A percentile compares a stretch with the other conserved stretches of the same genome.
phyloP scores from a whole-genome alignment of 2,888 invertebrate genomes.

The Eilema sororculum region DNA sequence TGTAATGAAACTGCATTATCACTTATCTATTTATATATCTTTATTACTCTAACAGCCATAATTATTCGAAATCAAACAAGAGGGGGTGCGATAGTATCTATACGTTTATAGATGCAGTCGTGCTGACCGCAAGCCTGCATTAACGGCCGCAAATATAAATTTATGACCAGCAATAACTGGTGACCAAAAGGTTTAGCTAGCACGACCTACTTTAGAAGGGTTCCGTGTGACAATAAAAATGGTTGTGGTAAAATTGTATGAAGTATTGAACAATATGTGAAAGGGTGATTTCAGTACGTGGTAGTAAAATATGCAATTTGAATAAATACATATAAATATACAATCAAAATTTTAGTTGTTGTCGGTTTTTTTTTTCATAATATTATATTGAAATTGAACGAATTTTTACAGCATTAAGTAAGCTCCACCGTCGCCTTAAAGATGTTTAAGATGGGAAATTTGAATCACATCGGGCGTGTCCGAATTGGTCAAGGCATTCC shows the following conservation, averaged over 20 bases:
- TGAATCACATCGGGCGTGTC: no score
- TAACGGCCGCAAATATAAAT: conserved; percentile 78
- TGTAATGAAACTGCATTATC: no score
- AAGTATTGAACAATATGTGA: conserved; percentile 21
- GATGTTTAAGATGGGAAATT: no score
- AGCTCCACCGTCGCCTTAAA: no score
- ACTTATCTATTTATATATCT: background rate
- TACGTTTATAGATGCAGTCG: conserved; percentile 59
- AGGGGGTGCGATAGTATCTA: conserved; percentile 54
- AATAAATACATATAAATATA: background rate
- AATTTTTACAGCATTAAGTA: no score
- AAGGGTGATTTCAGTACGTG: background rate
- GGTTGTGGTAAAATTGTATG: conserved; percentile 23
- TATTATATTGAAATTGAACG: no score
- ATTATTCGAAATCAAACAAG: conserved; percentile 34
- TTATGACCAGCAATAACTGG: conserved; percentile 72
- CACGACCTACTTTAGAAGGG: conserved; percentile 35
- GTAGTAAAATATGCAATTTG: background rate
- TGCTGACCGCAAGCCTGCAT: conserved; percentile 69
- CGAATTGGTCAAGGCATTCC: no score
- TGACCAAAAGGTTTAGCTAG: conserved; percentile 49
- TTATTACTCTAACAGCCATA: conserved; percentile 13
- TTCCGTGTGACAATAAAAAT: conserved; percentile 43
- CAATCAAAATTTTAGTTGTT: background rate
- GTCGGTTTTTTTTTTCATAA: no score